Percentiles rank a stretch among this genome's conserved stretches.
Evolutionary conservation across 2,113 vertebrate species (phyloP).

Genomic region (Desmodus rotundus): DNA sequence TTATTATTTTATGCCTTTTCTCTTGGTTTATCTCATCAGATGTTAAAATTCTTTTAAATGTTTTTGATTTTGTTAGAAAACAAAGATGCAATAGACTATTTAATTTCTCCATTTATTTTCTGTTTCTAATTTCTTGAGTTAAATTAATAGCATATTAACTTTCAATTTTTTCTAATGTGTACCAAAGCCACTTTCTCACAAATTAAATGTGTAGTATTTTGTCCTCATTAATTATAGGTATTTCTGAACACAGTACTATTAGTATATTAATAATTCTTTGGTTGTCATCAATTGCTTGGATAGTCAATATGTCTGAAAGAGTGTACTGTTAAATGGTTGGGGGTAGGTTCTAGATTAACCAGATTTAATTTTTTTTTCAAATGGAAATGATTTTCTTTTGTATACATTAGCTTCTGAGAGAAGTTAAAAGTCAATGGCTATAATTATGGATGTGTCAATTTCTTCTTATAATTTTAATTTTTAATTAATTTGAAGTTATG

Average conservation of each 20-base stretch:
- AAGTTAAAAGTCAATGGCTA: not conserved
- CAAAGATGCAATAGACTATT: not conserved
- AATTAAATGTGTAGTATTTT: not conserved
- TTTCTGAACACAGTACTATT: not conserved
- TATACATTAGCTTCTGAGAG: not conserved
- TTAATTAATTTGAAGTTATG: not conserved
- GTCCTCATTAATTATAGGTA: not conserved
- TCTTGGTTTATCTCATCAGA: not conserved
- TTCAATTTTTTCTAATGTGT: not conserved
- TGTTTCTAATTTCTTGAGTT: not conserved
- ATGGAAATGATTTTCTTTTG: not conserved
- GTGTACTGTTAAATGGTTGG: not conserved
- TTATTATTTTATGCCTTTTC: not conserved
- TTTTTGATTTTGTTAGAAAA: not conserved
- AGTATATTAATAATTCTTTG: not conserved
- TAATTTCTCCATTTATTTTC: not conserved
- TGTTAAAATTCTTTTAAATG: not conserved
- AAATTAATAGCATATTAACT: not conserved
- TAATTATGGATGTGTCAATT: not conserved
- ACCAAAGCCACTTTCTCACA: not conserved
- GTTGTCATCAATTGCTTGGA: not conserved
- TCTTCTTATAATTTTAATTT: not conserved
- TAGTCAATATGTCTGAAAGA: not conserved
- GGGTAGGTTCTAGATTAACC: not conserved
- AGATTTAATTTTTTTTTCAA: not conserved